Base-by-base conservation (phyloP, 35 echinoderm and acorn worm species). In the Ophioderma brevispina region DNA sequence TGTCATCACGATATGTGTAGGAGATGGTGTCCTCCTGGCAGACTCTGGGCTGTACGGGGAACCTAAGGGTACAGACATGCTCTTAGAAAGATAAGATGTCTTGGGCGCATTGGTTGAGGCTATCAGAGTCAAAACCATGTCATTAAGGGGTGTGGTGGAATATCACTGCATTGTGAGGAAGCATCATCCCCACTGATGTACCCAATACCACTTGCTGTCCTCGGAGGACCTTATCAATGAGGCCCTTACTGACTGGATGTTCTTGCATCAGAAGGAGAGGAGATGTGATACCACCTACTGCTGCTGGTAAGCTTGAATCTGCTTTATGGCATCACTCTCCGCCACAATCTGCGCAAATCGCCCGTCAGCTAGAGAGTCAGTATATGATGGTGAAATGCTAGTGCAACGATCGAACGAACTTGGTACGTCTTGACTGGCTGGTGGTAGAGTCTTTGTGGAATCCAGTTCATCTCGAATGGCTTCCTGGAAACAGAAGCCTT, bases 241-340 rank as follows among this genome's bases (percentile, higher is more conserved):
- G 59, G 79, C 80, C 83, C 92, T 81, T 0, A 93, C 91, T 43
- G 92, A 63, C 92, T 93, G 70, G 92, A 93, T 41, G 92, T 93
- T 38, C 92, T 93, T 79, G 80, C 92, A 14, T 93, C 92, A 40
- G 92, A 93, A 28, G 88, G 28, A 31, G 92, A 39, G 92, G 92
- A 18, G 92, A 93, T 19, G 81, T 76, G 23, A n/a, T n/a, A 10
- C 78, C 86, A 83, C 37, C 42, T 55, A 82, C 55, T 32, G 78
- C 50, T 37, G 37, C 28, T 85, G 35, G 40, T 42, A 32, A 31
- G 81, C 41, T 32, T 19, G 19, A 40, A 42, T 43, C 85, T 41
- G 36, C 77, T 86, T 33, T 76, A 91, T 35, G 39, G 81, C 77
- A 37, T 91, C 64, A 38, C 81, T 77, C 14, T 86, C 90, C 23